Evolutionary conservation across 2,797 vertebrate genomes (phyloP), one percentile per base, ranked within the genome.

Genomic region (Lateolabrax maculatus): DNA sequence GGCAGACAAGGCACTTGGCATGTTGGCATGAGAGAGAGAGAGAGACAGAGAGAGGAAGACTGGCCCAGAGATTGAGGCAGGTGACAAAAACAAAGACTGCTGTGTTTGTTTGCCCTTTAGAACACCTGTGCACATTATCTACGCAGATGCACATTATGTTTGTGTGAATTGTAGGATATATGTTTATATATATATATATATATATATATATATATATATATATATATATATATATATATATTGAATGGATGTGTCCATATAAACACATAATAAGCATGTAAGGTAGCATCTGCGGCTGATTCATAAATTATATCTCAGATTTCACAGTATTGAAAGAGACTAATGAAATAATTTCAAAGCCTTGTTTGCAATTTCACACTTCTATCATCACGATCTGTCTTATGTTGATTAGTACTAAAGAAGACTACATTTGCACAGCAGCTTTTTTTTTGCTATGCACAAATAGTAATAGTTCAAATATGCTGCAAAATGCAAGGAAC

Each of bases 1-100:
- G 88, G 81, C 90, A 88, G 73, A 77, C 74, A 55, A 84, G 78
- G 74, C 71, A 52, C 67, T 87, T 79, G 85, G 80, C 78, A 71
- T 81, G 77, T 77, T 73, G 80, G 80, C 3, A 6, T 44, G 63
- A 64, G 77, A 68, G 51, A 67, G 13, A 36, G 48, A 71, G 70
- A 68, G 71, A 48, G 62, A 63, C 67, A 53, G 18, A 31, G 15
- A 16, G 64, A 19, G 67, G 10, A 1, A 8, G 51, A 60, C 41
- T 60, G 75, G 49, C 18, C 15, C 11, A 58, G 51, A 68, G 72
- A 85, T 48, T 53, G 71, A 78, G 70, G n/a, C 49, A 79, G 63
- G 69, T 79, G 83, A 80, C 82, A 78, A 27, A 79, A 75, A 84
- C 23, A 70, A 44, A 70, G 39, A 60, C 56, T 29, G 61, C 56